Evolutionary conservation across 2,888 invertebrate species (phyloP).

Genomic region (Chaetogeoica ovagalla): DNA sequence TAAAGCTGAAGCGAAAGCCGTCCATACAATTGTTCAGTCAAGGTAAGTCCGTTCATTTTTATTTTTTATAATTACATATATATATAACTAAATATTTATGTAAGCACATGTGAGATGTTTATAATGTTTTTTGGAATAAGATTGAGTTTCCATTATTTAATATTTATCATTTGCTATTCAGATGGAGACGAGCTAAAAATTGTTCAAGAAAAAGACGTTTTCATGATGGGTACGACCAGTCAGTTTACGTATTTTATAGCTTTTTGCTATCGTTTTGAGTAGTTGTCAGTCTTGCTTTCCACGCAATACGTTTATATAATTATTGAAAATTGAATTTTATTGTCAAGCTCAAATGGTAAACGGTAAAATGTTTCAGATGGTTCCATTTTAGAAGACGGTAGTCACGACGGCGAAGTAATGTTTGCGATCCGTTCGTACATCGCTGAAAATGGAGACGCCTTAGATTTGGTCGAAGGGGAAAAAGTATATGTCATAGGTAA

Average conservation of each 20-base stretch:
- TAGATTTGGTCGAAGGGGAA: conserved; percentile 88
- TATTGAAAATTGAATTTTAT: conserved; percentile 14
- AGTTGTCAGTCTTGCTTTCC: neutral
- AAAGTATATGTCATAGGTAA: conserved; percentile 80
- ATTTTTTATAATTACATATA: too few species aligned
- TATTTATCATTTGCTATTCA: conserved; percentile 59
- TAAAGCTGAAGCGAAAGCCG: conserved; percentile 70
- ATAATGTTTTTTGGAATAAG: neutral
- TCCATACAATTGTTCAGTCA: conserved; percentile 58
- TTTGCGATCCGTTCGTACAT: conserved; percentile 83
- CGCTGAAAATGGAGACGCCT: conserved; percentile 84
- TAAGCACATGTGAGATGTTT: neutral
- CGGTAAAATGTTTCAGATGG: conserved; percentile 57
- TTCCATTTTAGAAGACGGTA: conserved; percentile 60
- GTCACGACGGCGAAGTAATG: conserved; percentile 75
- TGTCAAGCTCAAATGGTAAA: neutral
- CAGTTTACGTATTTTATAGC: conserved; percentile 55
- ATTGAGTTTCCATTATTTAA: neutral
- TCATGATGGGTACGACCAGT: conserved; percentile 62
- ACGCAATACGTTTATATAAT: conserved; percentile 55
- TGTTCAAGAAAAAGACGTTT: conserved; percentile 69
- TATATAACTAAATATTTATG: neutral
- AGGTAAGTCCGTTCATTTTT: conserved; percentile 55
- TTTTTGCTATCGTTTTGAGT: conserved; percentile 12
- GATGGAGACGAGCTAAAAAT: conserved; percentile 75